These are phyloP conservation scores for Vanessa atalanta DNA, from an alignment of 1,140 invertebrate species.

Conservation along the genomic window DNA sequence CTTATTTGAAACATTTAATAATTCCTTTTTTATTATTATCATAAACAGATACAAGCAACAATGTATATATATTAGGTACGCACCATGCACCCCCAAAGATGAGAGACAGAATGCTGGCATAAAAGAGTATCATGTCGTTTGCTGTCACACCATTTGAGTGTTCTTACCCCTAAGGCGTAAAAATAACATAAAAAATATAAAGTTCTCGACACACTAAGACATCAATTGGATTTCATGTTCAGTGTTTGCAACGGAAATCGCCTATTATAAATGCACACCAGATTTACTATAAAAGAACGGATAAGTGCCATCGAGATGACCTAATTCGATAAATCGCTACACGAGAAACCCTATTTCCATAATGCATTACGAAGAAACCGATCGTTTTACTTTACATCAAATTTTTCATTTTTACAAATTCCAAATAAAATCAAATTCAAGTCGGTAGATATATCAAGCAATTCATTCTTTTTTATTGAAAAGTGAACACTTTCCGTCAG, in stretches of 20 bases:
- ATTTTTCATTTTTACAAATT: not conserved
- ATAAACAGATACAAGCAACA: too few relatives aligned
- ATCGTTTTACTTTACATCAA: not conserved
- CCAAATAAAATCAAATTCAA: not conserved
- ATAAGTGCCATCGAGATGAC: conserved; percentile 3
- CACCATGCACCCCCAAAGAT: too few relatives aligned
- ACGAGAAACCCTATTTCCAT: conserved; percentile 12
- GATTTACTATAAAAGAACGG: not conserved
- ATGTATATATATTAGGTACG: too few relatives aligned
- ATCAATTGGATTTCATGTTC: too few relatives aligned
- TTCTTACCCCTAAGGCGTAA: too few relatives aligned
- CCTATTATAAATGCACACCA: not conserved
- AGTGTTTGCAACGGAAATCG: not conserved
- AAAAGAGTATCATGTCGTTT: too few relatives aligned
- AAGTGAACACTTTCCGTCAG: not conserved
- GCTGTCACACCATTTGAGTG: too few relatives aligned
- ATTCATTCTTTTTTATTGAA: not conserved
- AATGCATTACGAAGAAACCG: not conserved
- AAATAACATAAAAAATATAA: too few relatives aligned
- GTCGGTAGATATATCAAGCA: not conserved
- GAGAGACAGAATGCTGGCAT: too few relatives aligned
- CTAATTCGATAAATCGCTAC: conserved; percentile 17
- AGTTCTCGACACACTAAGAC: too few relatives aligned
- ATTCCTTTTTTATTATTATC: too few relatives aligned
- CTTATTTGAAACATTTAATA: too few relatives aligned